Evolutionary conservation across 2,113 vertebrate genomes (phyloP).

Genomic region (Ailuropoda melanoleuca): DNA sequence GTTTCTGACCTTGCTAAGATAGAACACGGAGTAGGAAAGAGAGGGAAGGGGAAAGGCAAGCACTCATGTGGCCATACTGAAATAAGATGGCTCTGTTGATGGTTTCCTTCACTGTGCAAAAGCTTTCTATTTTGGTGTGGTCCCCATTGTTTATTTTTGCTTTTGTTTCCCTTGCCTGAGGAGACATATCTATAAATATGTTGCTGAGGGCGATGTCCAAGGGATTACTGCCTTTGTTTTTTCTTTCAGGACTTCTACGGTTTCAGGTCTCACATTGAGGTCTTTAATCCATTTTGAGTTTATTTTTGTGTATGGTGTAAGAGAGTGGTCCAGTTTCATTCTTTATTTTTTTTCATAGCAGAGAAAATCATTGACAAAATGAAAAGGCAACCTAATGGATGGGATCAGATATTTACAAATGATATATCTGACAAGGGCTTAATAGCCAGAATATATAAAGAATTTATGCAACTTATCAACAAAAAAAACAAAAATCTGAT

Average conservation of each 20-base stretch:
- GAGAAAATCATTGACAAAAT: not conserved
- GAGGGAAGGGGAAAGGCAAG: not conserved
- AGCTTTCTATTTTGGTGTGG: not conserved
- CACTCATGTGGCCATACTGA: too few species aligned
- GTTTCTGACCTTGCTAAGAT: not conserved
- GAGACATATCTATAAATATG: not conserved
- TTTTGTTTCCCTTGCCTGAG: not conserved
- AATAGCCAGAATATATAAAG: not conserved
- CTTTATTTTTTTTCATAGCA: not conserved
- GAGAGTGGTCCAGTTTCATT: not conserved
- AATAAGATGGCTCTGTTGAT: not conserved
- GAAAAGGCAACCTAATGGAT: not conserved
- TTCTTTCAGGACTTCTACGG: not conserved
- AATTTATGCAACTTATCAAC: not conserved
- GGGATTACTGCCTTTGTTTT: not conserved
- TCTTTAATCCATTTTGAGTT: not conserved
- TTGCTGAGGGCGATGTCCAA: not conserved
- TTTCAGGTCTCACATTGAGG: not conserved
- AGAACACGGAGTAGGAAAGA: not conserved
- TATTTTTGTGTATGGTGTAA: not conserved
- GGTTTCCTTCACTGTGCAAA: not conserved
- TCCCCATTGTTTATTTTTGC: not conserved
- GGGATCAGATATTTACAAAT: not conserved
- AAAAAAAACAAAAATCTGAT: not conserved
- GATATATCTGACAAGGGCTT: not conserved